phyloP scores from a whole-genome alignment of 2,888 invertebrate species.

The Phyto melanocephala region DNA sequence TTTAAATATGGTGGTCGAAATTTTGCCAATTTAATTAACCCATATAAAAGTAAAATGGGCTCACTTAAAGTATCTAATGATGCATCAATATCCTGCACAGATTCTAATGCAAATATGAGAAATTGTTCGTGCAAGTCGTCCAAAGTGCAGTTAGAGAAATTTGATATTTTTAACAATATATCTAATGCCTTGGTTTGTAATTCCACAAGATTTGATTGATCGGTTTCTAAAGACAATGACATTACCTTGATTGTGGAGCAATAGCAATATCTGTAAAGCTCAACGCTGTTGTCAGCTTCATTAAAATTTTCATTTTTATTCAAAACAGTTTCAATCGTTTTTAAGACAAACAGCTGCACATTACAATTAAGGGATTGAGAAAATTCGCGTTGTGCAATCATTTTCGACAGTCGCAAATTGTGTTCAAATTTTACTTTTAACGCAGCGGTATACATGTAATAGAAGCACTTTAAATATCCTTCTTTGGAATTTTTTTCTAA shows the following conservation, averaged over 20 bases:
- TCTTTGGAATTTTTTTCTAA: conserved; percentile 72
- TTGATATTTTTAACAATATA: conserved; percentile 69
- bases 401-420: conserved; percentile 68
- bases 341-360: conserved; percentile 73
- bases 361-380: conserved; percentile 72
- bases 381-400: conserved; percentile 71
- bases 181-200: conserved; percentile 61
- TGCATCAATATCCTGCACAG: conserved; percentile 75
- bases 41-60: conserved; percentile 75
- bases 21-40: conserved; percentile 72
- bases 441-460: conserved; percentile 72
- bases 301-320: conserved; percentile 64
- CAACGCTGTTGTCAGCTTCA: not conserved
- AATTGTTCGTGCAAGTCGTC: conserved; percentile 71
- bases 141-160: conserved; percentile 62
- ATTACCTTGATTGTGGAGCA: conserved; percentile 74
- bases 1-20: conserved; percentile 71
- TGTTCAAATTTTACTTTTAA: conserved; percentile 69
- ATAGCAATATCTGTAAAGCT: conserved; percentile 70
- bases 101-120: conserved; percentile 70
- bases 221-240: conserved; percentile 71
- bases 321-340: conserved; percentile 69
- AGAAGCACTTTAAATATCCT: conserved; percentile 76
- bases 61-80: conserved; percentile 74
- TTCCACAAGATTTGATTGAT: conserved; percentile 53